Conservation (phyloP, 2,797 vertebrate species). For the Apogon talboti region DNA sequence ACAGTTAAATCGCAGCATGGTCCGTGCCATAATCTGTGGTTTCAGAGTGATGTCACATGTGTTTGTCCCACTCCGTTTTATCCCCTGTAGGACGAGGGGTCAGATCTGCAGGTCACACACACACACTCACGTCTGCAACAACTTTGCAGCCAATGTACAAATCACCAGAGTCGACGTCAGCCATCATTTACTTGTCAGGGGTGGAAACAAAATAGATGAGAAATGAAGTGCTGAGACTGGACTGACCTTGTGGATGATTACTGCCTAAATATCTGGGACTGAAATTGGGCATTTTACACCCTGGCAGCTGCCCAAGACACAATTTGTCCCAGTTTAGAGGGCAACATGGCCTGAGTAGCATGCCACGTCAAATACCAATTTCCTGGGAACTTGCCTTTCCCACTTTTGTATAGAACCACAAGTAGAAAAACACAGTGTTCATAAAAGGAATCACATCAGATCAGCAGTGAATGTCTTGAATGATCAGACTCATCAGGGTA, state of each 20-base stretch:
- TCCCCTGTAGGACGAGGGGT: constrained; percentile 72
- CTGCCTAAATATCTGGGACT: constrained; percentile 79
- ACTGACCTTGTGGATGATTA: constrained; percentile 85
- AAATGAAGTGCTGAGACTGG: constrained; percentile 79
- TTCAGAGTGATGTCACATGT: constrained; percentile 80
- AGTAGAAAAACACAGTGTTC: constrained; percentile 52
- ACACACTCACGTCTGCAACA: constrained; percentile 40
- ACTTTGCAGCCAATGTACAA: constrained; percentile 66
- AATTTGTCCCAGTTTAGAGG: constrained; percentile 77
- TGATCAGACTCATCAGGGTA: too few species aligned
- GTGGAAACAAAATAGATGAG: constrained; percentile 81
- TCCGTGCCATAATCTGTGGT: constrained; percentile 72
- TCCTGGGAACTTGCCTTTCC: constrained; percentile 72
- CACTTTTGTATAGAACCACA: constrained; percentile 42
- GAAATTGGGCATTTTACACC: constrained; percentile 88
- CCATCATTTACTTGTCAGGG: constrained; percentile 84
- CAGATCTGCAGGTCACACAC: constrained; percentile 71
- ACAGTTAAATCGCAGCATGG: constrained; percentile 36
- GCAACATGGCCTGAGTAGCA: constrained; percentile 71
- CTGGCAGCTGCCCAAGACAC: constrained; percentile 85
- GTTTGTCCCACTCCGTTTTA: constrained; percentile 80
- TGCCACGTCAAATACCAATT: constrained; percentile 72
- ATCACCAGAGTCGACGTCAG: constrained; percentile 77
- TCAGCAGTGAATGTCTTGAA: constrained; percentile 23
- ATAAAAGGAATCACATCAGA: constrained; percentile 51